phyloP scores from a whole-genome alignment of 2,797 vertebrate genomes.

The Danio albolineatus region DNA sequence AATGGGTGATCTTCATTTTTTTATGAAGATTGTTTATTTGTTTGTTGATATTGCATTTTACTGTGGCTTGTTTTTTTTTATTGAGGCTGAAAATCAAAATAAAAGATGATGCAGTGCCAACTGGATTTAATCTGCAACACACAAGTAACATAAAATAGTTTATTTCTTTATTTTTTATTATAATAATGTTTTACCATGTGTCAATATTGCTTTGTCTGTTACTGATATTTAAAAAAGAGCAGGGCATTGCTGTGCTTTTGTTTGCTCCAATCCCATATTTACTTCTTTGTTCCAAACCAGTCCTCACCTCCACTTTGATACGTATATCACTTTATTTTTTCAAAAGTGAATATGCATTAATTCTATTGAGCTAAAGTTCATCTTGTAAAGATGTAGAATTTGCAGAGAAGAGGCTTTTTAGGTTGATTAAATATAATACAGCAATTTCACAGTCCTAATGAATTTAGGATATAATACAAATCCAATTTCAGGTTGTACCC shows the following conservation, averaged over 20 bases:
- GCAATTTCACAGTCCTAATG: background rate
- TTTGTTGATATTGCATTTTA: too few relatives aligned
- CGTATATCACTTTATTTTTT: background rate
- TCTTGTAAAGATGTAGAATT: background rate
- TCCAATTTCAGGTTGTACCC: background rate
- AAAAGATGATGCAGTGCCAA: too few relatives aligned
- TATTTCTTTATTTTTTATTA: too few relatives aligned
- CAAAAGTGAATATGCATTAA: slow-evolving; percentile 8
- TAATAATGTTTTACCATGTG: too few relatives aligned
- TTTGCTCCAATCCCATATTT: slow-evolving; percentile 7
- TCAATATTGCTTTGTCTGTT: too few relatives aligned
- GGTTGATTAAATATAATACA: slow-evolving; percentile 10
- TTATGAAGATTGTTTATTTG: too few relatives aligned
- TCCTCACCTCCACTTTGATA: background rate
- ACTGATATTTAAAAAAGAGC: too few relatives aligned
- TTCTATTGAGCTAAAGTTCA: background rate
- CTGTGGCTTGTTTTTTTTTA: too few relatives aligned
- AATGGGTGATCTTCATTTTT: too few relatives aligned
- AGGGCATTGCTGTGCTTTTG: background rate
- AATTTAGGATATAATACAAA: background rate
- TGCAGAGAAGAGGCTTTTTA: background rate
- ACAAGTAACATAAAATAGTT: too few relatives aligned
- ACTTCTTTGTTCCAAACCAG: slow-evolving; percentile 5
- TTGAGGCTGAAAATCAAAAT: too few relatives aligned
- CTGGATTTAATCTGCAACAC: too few relatives aligned